A percentile compares a stretch with the other conserved stretches of the same genome.
Evolutionary conservation across 2,888 invertebrate species (phyloP).

Genomic region (Blera fallax): DNA sequence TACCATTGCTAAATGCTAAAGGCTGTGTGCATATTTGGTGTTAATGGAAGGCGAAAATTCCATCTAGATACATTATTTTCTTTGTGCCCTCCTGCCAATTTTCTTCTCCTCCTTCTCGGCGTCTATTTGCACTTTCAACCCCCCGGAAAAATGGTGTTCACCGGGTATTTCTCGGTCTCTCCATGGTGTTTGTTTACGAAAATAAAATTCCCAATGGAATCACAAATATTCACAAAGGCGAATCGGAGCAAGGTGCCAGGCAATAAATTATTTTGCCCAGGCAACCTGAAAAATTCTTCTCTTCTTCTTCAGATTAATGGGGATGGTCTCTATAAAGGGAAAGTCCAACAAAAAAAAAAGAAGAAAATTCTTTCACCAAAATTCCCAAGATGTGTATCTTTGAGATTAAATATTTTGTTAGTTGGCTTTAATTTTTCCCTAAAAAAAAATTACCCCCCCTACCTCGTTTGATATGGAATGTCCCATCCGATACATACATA

Average conservation of each 20-base stretch:
- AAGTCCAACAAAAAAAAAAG: conserved; percentile 35
- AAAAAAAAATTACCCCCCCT: neutral
- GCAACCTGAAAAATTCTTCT: conserved; percentile 70
- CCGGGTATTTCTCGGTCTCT: neutral
- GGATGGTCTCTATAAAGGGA: conserved; percentile 5
- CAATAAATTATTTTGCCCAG: conserved; percentile 74
- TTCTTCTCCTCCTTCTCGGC: neutral
- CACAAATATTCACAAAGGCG: conserved; percentile 72
- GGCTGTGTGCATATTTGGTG: conserved; percentile 69
- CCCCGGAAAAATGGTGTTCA: conserved; percentile 44
- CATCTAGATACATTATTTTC: conserved; percentile 69
- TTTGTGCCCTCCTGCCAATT: conserved; percentile 30
- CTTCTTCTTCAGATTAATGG: conserved; percentile 49
- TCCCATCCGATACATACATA: neutral
- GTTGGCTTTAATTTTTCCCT: conserved; percentile 41
- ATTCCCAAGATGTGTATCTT: conserved; percentile 61
- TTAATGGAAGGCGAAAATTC: conserved; percentile 71
- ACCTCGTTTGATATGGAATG: neutral
- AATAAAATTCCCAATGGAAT: conserved; percentile 71
- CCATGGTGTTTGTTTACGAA: conserved; percentile 64
- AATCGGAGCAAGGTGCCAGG: conserved; percentile 73
- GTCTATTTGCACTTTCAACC: conserved; percentile 68
- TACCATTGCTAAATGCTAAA: conserved; percentile 40
- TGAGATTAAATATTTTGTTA: conserved; percentile 32
- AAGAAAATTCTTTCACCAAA: conserved; percentile 29